Conservation (phyloP, 2,888 invertebrate species). For the Dryobotodes eremita region DNA sequence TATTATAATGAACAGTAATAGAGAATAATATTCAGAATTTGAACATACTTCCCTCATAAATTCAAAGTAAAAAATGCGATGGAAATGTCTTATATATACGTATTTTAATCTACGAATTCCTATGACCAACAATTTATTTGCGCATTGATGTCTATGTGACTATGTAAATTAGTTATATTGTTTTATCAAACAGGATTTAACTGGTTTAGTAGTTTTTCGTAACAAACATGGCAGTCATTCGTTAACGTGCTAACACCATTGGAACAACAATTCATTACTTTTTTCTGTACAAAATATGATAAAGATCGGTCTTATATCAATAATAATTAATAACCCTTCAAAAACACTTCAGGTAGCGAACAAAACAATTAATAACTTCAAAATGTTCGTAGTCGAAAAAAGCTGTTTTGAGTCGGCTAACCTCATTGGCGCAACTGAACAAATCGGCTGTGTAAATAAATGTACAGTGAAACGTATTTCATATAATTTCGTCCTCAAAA, state of each 20-base stretch:
- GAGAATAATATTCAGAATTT: conserved; percentile 3
- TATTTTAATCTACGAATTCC: conserved; percentile 4
- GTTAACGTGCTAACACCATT: conserved; percentile 16
- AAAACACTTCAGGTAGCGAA: conserved; percentile 18
- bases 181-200: conserved; percentile 32
- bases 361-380: conserved; percentile 11
- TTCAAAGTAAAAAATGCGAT: neutral
- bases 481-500: conserved; percentile 8
- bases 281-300: conserved; percentile 11
- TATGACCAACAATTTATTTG: neutral
- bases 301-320: conserved; percentile 6
- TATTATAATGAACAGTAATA: neutral
- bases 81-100: neutral
- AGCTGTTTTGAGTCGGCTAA: conserved; percentile 17
- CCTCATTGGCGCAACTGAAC: conserved; percentile 32
- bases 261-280: neutral
- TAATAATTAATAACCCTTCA: conserved; percentile 9
- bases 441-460: conserved; percentile 38
- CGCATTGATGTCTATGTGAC: conserved; percentile 22
- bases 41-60: neutral
- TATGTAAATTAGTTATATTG: conserved; percentile 45
- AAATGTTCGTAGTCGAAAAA: neutral
- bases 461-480: conserved; percentile 7
- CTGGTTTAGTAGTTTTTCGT: conserved; percentile 17
- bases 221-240: neutral